Percentiles rank a stretch among this genome's conserved stretches.
phyloP scores from a whole-genome alignment of 2,797 vertebrate species.

The Astyanax mexicanus region DNA sequence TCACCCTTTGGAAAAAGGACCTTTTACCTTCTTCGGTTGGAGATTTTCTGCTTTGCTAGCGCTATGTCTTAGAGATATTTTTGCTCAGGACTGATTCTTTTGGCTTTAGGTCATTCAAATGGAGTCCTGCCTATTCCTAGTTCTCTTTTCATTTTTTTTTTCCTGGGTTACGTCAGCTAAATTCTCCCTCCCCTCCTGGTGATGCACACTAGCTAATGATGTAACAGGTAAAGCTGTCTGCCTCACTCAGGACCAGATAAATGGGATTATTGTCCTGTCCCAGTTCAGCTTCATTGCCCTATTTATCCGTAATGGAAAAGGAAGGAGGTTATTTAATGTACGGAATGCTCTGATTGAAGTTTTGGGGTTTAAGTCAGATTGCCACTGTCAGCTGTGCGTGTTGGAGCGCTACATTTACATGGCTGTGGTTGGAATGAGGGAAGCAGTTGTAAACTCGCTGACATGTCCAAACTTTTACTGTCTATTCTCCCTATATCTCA shows the following conservation, averaged over 20 bases:
- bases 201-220: constrained; percentile 68
- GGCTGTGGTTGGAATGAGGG: constrained; percentile 32
- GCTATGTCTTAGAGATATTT: constrained; percentile 7
- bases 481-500: constrained; percentile 26
- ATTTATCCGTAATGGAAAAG: constrained; percentile 67
- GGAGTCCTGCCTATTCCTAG: constrained; percentile 25
- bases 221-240: constrained; percentile 74
- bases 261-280: constrained; percentile 74
- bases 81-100: constrained; percentile 27
- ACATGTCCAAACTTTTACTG: constrained; percentile 21
- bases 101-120: constrained; percentile 8
- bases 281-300: constrained; percentile 65
- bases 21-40: background rate
- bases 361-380: constrained; percentile 51
- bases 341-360: constrained; percentile 62
- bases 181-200: constrained; percentile 22
- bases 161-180: constrained; percentile 48
- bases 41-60: constrained; percentile 5
- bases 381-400: constrained; percentile 40
- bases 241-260: constrained; percentile 69
- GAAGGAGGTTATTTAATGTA: constrained; percentile 21
- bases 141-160: constrained; percentile 33
- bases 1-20: background rate
- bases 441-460: constrained; percentile 36
- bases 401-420: constrained; percentile 35